phyloP scores from a whole-genome alignment of 2,888 invertebrate species.

The Scelioninae gen. 1 region DNA sequence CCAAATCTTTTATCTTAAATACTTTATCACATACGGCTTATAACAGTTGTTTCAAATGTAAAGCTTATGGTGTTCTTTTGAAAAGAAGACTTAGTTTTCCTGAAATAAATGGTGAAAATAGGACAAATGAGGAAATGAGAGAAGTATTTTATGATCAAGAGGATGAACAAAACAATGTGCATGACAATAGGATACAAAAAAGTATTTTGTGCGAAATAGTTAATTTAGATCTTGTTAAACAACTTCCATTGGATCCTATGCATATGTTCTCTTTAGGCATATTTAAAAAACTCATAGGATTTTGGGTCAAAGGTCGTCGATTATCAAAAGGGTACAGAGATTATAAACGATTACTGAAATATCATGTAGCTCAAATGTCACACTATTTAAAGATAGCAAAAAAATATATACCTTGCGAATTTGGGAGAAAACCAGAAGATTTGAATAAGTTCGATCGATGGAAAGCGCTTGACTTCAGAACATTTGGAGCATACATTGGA shows the following conservation, averaged over 20 bases:
- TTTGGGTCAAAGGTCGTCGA: slow-evolving; percentile 19
- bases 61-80: slow-evolving; percentile 26
- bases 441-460: slow-evolving; percentile 23
- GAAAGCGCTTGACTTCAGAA: slow-evolving; percentile 54
- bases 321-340: slow-evolving; percentile 14
- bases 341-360: slow-evolving; percentile 15
- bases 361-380: neutral
- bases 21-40: slow-evolving; percentile 32
- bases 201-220: slow-evolving; percentile 49
- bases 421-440: neutral
- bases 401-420: too few species aligned
- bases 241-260: slow-evolving; percentile 47
- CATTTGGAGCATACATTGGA: slow-evolving; percentile 45
- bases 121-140: slow-evolving; percentile 47
- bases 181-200: slow-evolving; percentile 30
- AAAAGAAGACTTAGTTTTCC: slow-evolving; percentile 41
- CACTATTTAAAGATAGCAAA: too few species aligned
- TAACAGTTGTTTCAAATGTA: slow-evolving; percentile 54
- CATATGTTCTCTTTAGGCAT: slow-evolving; percentile 49
- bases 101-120: slow-evolving; percentile 10
- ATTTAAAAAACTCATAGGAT: slow-evolving; percentile 36
- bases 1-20: slow-evolving; percentile 42
- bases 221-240: slow-evolving; percentile 34
- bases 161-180: too few species aligned
- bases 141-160: slow-evolving; percentile 27